Percentiles rank a stretch among this genome's conserved stretches.
These are phyloP conservation scores for Tetheella fluctuosa DNA, from an alignment of 2,888 invertebrate species.

Conservation along the genomic window DNA sequence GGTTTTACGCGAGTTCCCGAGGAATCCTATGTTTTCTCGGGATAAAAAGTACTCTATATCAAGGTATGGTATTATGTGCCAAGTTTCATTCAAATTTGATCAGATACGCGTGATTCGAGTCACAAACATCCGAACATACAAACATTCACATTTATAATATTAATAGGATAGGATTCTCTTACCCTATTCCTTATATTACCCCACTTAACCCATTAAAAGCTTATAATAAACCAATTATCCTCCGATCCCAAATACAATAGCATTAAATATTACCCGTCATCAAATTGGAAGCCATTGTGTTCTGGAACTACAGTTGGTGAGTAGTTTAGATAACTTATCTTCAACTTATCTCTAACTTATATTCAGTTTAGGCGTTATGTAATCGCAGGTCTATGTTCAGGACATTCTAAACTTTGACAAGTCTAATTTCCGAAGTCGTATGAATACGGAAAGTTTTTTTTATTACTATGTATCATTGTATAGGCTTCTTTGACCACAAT, in stretches of 20 bases:
- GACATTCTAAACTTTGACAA: not conserved
- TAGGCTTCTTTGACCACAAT: no score
- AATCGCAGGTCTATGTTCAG: not conserved
- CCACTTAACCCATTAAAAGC: conserved; percentile 18
- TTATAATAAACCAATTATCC: conserved; percentile 1
- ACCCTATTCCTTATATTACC: no score
- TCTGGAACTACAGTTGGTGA: conserved; percentile 3
- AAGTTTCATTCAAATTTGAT: no score
- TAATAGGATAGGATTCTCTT: no score
- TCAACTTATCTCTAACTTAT: not conserved
- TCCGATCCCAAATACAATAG: not conserved
- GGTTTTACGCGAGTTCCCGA: no score
- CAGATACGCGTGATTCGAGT: no score
- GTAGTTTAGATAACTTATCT: not conserved
- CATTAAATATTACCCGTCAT: not conserved
- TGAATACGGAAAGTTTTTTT: not conserved
- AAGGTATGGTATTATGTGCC: no score
- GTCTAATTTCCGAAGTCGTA: not conserved
- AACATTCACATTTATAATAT: no score
- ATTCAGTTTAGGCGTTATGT: not conserved
- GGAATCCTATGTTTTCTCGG: no score
- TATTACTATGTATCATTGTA: no score
- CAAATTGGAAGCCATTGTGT: not conserved
- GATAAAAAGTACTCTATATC: no score
- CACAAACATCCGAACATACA: no score